Percentiles rank a stretch among this genome's conserved stretches.
phyloP scores from a whole-genome alignment of 92 coral and sea anemone genomes.

The Ricordea florida region DNA sequence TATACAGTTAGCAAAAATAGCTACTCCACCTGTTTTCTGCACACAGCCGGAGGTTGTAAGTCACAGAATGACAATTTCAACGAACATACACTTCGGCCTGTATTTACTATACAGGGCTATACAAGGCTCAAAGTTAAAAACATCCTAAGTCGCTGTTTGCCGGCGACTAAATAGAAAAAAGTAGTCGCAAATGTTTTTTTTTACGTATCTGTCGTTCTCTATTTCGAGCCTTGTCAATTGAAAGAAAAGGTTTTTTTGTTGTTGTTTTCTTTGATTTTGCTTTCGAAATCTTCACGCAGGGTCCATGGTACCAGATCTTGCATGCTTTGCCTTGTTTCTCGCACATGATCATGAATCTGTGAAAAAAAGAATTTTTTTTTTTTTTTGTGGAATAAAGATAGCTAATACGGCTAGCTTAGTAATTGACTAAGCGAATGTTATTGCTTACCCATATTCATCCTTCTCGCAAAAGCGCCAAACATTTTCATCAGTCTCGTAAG shows the following conservation, averaged over 20 bases:
- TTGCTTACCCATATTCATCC: slow-evolving; percentile 40
- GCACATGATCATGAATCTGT: slow-evolving; percentile 38
- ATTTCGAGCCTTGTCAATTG: slow-evolving; percentile 37
- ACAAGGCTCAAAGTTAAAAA: too few relatives aligned
- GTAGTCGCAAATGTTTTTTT: slow-evolving; percentile 12
- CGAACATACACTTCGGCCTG: slow-evolving; percentile 24
- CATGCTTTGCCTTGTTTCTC: slow-evolving; percentile 32
- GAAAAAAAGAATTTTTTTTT: neutral
- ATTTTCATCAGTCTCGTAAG: slow-evolving; percentile 12
- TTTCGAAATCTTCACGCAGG: slow-evolving; percentile 29
- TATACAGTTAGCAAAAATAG: slow-evolving; percentile 45
- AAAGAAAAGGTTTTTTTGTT: slow-evolving; percentile 22
- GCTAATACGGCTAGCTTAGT: slow-evolving; percentile 34
- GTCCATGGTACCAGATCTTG: slow-evolving; percentile 39
- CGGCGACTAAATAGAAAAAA: neutral
- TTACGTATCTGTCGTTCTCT: slow-evolving; percentile 31
- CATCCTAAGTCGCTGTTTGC: too few relatives aligned
- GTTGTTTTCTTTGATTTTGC: slow-evolving; percentile 33
- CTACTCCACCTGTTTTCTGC: slow-evolving; percentile 14
- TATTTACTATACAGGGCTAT: neutral
- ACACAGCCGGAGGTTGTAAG: slow-evolving; percentile 15
- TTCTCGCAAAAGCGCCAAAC: slow-evolving; percentile 43
- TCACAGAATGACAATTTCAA: slow-evolving; percentile 7
- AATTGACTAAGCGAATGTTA: slow-evolving; percentile 20
- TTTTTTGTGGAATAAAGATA: slow-evolving; percentile 25